These are phyloP conservation scores for Amphipoea lucens DNA, from an alignment of 2,888 invertebrate species.

Conservation along the genomic window DNA sequence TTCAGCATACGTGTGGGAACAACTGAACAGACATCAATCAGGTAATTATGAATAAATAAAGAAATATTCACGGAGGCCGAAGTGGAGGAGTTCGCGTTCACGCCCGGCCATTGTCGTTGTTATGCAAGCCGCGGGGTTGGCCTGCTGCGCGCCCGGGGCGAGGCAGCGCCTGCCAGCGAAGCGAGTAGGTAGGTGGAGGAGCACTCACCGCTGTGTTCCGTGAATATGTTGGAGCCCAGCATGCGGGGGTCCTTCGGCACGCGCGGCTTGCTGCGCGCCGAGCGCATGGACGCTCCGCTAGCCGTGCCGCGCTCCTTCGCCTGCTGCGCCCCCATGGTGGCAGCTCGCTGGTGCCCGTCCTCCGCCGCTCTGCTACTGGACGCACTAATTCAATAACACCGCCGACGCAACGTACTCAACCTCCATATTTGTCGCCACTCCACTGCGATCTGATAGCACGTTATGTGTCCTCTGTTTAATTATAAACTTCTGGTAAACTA, in stretches of 20 bases:
- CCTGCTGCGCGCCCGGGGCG: no score
- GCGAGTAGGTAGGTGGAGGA: not conserved
- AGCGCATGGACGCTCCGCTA: conserved; percentile 93
- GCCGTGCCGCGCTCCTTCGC: conserved; percentile 96
- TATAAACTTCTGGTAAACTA: conserved; percentile 40
- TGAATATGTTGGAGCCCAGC: conserved; percentile 97
- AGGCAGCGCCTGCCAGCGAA: not conserved
- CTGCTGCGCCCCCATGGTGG: conserved; percentile 97
- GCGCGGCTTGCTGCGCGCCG: conserved; percentile 93
- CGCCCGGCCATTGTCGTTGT: not conserved
- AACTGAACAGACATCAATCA: not conserved
- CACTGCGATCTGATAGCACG: conserved; percentile 42
- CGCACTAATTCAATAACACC: conserved; percentile 82
- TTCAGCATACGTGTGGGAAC: not conserved
- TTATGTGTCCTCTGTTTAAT: conserved; percentile 31
- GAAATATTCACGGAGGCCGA: not conserved
- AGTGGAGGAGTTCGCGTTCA: not conserved
- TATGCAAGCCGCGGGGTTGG: not conserved
- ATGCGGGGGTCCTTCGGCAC: conserved; percentile 95
- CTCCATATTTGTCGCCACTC: conserved; percentile 71
- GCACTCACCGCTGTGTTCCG: conserved; percentile 97
- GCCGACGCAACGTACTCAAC: conserved; percentile 74
- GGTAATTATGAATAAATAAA: not conserved
- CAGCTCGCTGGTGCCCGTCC: conserved; percentile 63
- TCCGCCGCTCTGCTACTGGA: conserved; percentile 67